Conservation (phyloP, 2,797 vertebrate species). For the Phataginus tricuspis region DNA sequence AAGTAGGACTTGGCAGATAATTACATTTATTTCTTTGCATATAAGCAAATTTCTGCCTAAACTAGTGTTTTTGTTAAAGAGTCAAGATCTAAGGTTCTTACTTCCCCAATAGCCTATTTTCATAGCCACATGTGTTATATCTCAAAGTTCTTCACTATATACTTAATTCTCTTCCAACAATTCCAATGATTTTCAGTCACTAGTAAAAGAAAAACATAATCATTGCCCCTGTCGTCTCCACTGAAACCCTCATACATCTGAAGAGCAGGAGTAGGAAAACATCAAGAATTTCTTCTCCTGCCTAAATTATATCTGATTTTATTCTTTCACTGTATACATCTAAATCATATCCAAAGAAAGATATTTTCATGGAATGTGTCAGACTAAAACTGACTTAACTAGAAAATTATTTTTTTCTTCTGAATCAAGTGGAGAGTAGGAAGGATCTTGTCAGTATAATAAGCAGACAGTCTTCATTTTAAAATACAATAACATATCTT, state of each 20-base stretch:
- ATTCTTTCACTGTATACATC: neutral
- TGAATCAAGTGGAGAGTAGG: neutral
- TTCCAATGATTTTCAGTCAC: neutral
- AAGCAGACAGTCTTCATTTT: neutral
- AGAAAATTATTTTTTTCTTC: neutral
- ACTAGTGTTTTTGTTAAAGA: neutral
- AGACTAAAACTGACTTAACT: neutral
- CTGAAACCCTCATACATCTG: neutral
- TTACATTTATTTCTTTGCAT: slow-evolving; percentile 1
- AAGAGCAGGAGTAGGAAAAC: neutral
- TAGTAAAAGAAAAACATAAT: neutral
- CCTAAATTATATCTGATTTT: neutral
- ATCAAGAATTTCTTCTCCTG: neutral
- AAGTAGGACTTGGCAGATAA: neutral
- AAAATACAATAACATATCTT: neutral
- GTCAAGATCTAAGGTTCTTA: neutral
- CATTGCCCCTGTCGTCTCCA: neutral
- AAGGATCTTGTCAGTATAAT: neutral
- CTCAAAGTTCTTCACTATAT: neutral
- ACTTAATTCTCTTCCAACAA: neutral
- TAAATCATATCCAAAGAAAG: neutral
- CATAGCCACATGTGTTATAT: neutral
- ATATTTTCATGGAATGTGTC: neutral
- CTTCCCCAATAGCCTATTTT: neutral
- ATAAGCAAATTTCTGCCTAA: neutral